Evolutionary conservation across 2,113 vertebrate species (phyloP).

Genomic region (Crotalus helleri): DNA sequence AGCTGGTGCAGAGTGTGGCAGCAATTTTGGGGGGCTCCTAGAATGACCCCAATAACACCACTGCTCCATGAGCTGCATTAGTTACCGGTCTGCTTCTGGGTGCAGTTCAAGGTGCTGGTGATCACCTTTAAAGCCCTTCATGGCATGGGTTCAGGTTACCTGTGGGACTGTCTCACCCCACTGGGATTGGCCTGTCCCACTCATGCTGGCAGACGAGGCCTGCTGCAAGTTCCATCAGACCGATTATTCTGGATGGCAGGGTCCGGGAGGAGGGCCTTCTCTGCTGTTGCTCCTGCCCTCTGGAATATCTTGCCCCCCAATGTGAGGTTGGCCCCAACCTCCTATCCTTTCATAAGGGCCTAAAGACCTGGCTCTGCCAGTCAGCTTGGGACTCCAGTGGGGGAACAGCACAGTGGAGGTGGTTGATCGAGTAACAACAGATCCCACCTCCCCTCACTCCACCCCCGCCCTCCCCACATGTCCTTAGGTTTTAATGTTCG

Average conservation of each 20-base stretch:
- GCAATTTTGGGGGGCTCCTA: not conserved
- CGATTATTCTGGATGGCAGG: not conserved
- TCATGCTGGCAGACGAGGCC: not conserved
- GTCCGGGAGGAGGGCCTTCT: too few relatives aligned
- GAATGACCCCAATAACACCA: not conserved
- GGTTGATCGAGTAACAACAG: too few relatives aligned
- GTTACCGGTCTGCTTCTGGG: not conserved
- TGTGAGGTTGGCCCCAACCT: not conserved
- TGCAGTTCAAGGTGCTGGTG: not conserved
- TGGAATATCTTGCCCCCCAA: not conserved
- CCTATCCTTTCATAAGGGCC: not conserved
- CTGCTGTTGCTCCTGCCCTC: not conserved
- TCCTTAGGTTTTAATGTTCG: not conserved
- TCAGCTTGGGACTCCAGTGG: accelerated
- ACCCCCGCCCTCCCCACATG: not conserved
- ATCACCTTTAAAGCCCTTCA: not conserved
- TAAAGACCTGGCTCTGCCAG: too few relatives aligned
- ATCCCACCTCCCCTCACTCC: not conserved
- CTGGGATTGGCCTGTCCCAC: too few relatives aligned
- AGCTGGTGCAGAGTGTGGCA: not conserved
- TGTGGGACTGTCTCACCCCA: too few relatives aligned
- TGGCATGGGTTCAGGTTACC: not conserved
- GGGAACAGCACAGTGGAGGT: not conserved
- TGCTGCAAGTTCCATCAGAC: not conserved
- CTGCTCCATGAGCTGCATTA: not conserved